Conservation (phyloP, 2,888 invertebrate genomes). For the Zygaena filipendulae region DNA sequence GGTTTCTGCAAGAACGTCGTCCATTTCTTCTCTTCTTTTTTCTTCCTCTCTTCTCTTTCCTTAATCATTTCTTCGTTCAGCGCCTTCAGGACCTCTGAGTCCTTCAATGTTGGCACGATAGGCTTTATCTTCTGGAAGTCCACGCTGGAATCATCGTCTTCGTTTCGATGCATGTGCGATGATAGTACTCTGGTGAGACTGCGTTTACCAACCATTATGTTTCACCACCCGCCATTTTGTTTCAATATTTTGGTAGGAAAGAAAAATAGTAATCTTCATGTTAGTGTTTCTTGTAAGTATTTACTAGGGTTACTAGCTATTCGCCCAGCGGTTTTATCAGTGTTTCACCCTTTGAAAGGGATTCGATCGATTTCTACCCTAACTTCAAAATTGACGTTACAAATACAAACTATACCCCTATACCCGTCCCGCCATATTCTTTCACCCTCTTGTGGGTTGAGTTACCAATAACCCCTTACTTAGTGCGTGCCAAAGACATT, state of each 20-base stretch:
- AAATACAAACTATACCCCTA: too few relatives aligned
- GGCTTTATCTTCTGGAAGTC: constrained; percentile 77
- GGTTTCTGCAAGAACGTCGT: constrained; percentile 84
- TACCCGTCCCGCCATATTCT: too few relatives aligned
- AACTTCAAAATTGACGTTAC: too few relatives aligned
- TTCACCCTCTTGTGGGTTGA: too few relatives aligned
- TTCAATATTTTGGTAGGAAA: background rate
- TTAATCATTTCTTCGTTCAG: constrained; percentile 67
- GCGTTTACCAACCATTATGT: constrained; percentile 28
- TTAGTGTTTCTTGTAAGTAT: too few relatives aligned
- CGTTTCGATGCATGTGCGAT: constrained; percentile 46
- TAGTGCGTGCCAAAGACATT: too few relatives aligned
- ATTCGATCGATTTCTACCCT: too few relatives aligned
- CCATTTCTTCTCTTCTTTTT: constrained; percentile 68
- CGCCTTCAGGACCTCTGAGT: constrained; percentile 75
- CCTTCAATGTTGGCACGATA: constrained; percentile 70
- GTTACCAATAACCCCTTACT: too few relatives aligned
- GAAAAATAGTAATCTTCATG: constrained; percentile 3
- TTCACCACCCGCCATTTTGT: constrained; percentile 7
- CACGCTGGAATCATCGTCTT: constrained; percentile 61
- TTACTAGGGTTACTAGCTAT: too few relatives aligned
- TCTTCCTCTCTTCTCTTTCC: constrained; percentile 56
- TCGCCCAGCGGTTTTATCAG: too few relatives aligned
- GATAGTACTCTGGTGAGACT: constrained; percentile 43
- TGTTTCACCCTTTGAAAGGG: too few relatives aligned